Evolutionary conservation across 2,888 invertebrate species (phyloP), one percentile per base, ranked within the genome.

Genomic region (Campopleginae sp.): DNA sequence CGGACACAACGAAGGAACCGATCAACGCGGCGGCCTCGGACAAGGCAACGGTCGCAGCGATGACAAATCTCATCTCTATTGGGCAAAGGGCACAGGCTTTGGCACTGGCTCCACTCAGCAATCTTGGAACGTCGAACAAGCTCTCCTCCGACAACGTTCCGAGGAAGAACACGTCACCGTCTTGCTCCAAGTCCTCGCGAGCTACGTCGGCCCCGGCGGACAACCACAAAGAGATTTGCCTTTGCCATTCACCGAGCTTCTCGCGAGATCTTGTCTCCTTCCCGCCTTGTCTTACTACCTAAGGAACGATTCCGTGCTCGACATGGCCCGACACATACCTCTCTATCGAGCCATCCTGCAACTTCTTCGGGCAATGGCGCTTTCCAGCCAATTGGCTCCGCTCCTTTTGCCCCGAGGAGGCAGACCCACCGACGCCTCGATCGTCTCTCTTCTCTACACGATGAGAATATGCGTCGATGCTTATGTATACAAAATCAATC

Each of bases 21-120:
- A 94, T 91, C 84, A 93, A 92, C 82, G 76, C 7, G 61, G 90
- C 89, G 76, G 90, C 89, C n/a, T 90, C 81, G 71, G 91, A 86
- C 70, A 93, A 86, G 85, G 90, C 66, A 87, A 89, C 3, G 89
- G 89, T 23, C 89, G 91, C 6, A 90, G 90, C 78, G 96, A 97
- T 89, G 96, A 97, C 88, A 97, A 96, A 91, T 96, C 96, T 51
- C 97, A 97, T 91, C 94, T 97, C 88, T 98, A 98, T 94, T 98
- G 98, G 98, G 98, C 98, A 0, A 98, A 99, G 93, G 98, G 98
- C 63, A 99, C 99, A 2, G 99, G 99, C 1, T 99, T 98, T 94
- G 99, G 99, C 71, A 98, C 98, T 0, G 99, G 99, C 33, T 98
- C 98, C 31, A 99, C 98, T 14, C 97, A 98, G 87, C 98, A 98